Conservation (phyloP, 2,113 vertebrate genomes). For the Colius striatus region DNA sequence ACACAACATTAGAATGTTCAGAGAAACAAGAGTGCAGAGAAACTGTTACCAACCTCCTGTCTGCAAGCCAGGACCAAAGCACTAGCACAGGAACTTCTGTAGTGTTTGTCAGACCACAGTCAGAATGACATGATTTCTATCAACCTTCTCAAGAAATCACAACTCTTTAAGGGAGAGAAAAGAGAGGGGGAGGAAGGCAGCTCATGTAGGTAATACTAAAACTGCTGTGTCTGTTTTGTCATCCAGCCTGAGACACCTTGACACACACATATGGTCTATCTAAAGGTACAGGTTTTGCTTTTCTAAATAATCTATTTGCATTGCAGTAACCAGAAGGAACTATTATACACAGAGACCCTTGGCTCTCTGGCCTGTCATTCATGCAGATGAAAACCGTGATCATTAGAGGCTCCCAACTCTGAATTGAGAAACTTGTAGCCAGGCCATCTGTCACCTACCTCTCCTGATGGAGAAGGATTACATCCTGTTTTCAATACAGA, state of each 20-base stretch:
- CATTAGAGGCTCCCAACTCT: not conserved
- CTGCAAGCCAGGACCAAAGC: not conserved
- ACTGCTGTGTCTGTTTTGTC: not conserved
- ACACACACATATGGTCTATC: fast-evolving
- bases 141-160: not conserved
- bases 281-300: not conserved
- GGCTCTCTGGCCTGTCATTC: not conserved
- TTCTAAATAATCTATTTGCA: not conserved
- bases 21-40: not conserved
- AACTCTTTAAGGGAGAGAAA: not conserved
- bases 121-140: not conserved
- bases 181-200: not conserved
- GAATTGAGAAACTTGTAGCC: not conserved
- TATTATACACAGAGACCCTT: not conserved
- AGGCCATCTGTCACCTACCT: slow-evolving; percentile 1
- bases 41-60: not conserved
- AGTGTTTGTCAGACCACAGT: not conserved
- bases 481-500: not conserved
- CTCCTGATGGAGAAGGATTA: not conserved
- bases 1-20: fast-evolving
- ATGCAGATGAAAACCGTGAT: not conserved
- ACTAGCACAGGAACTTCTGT: too few relatives aligned
- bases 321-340: not conserved
- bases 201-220: not conserved
- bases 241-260: not conserved